Conservation (phyloP, 2,797 vertebrate genomes). For the Coregonus suidteri region DNA sequence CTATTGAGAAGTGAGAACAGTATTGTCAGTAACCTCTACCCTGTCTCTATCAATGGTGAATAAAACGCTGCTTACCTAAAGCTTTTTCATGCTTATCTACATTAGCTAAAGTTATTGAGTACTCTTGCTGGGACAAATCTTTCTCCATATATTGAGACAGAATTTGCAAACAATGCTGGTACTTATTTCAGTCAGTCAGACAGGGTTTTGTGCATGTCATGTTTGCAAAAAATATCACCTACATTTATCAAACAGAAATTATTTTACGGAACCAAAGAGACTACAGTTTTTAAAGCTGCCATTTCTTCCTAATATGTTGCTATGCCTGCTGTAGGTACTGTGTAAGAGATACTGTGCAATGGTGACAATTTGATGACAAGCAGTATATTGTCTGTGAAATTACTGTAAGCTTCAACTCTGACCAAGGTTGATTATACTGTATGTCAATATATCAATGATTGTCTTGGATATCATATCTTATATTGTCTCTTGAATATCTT, state of each 20-base stretch:
- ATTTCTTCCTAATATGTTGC: not conserved
- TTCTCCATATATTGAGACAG: not conserved
- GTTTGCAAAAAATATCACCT: not conserved
- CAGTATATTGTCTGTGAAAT: not conserved
- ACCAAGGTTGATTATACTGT: not conserved
- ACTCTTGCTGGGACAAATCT: not conserved
- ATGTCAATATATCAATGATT: not conserved
- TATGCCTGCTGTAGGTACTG: slow-evolving; percentile 1
- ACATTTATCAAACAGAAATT: slow-evolving; percentile 5
- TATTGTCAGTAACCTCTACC: not conserved
- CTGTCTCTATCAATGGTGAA: not conserved
- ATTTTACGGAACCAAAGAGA: slow-evolving; percentile 21
- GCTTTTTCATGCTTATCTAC: slow-evolving; percentile 13
- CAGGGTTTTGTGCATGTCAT: not conserved
- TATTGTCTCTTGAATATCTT: not conserved
- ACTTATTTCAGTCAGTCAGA: slow-evolving; percentile 13
- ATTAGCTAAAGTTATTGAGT: slow-evolving; percentile 7
- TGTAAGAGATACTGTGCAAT: slow-evolving; percentile 11
- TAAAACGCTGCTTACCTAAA: slow-evolving; percentile 1
- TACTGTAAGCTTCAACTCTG: not conserved
- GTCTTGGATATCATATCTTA: not conserved
- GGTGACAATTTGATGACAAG: not conserved
- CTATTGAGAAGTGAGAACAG: not conserved
- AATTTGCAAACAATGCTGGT: not conserved
- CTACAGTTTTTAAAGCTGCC: not conserved